Evolutionary conservation across 2,113 vertebrate genomes (phyloP).

Genomic region (Caranx ignobilis): DNA sequence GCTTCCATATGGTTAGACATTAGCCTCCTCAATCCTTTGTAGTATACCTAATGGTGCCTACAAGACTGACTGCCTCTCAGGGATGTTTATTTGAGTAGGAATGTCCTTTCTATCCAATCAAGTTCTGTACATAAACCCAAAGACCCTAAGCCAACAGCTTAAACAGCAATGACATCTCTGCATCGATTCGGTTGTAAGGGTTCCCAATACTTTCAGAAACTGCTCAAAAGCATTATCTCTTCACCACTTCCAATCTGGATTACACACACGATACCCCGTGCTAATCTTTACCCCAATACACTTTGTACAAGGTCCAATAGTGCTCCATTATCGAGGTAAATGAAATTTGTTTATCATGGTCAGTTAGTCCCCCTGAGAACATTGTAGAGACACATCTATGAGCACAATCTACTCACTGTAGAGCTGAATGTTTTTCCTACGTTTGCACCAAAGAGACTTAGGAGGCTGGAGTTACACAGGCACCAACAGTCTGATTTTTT

Average conservation of each 20-base stretch:
- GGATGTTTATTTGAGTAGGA: slow-evolving; percentile 13
- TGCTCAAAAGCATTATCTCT: slow-evolving; percentile 48
- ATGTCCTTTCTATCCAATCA: slow-evolving; percentile 63
- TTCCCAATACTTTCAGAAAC: slow-evolving; percentile 40
- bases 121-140: slow-evolving; percentile 52
- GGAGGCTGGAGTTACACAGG: slow-evolving; percentile 64
- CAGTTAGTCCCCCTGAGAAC: slow-evolving; percentile 79
- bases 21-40: neutral
- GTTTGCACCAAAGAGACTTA: slow-evolving; percentile 59
- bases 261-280: slow-evolving; percentile 21
- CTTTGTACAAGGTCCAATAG: slow-evolving; percentile 54
- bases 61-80: neutral
- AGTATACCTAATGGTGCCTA: neutral
- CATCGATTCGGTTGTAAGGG: slow-evolving; percentile 35
- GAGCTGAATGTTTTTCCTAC: slow-evolving; percentile 26
- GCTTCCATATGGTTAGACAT: neutral
- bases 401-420: slow-evolving; percentile 47
- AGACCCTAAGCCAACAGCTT: slow-evolving; percentile 47
- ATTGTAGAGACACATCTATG: slow-evolving; percentile 58
- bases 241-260: slow-evolving; percentile 53
- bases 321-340: slow-evolving; percentile 66
- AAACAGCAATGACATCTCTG: slow-evolving; percentile 37
- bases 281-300: slow-evolving; percentile 39
- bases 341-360: slow-evolving; percentile 58
- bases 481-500: slow-evolving; percentile 64